Conservation (phyloP, 2,888 invertebrate species). For the Parnassius apollo region DNA sequence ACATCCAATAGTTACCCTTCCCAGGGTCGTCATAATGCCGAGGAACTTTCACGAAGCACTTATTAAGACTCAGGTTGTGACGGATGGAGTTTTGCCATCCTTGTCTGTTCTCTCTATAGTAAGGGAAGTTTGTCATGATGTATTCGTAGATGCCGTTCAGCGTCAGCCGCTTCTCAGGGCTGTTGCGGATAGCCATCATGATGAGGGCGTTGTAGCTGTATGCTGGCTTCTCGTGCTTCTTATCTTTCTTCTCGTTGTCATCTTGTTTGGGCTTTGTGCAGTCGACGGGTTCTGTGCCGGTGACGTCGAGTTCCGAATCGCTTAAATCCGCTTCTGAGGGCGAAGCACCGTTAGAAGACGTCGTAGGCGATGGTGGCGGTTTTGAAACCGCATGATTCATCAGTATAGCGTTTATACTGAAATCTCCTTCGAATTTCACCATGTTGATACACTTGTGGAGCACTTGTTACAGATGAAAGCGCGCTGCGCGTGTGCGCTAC, state of each 20-base stretch:
- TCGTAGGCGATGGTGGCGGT: conserved; percentile 68
- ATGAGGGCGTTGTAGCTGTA: conserved; percentile 99
- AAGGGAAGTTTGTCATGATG: conserved; percentile 99
- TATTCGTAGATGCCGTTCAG: conserved; percentile 99
- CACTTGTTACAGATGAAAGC: conserved; percentile 33
- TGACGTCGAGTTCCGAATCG: conserved; percentile 88
- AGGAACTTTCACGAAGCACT: conserved; percentile 99
- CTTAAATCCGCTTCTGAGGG: conserved; percentile 71
- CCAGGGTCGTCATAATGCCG: conserved; percentile 99
- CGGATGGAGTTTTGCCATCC: conserved; percentile 99
- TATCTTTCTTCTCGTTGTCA: conserved; percentile 65
- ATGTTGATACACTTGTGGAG: conserved; percentile 62
- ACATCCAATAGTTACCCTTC: conserved; percentile 99
- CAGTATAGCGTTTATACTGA: conserved; percentile 90
- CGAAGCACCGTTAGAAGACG: conserved; percentile 63
- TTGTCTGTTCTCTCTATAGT: conserved; percentile 98
- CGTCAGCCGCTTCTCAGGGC: conserved; percentile 95
- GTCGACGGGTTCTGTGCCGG: conserved; percentile 88
- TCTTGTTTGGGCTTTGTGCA: conserved; percentile 80
- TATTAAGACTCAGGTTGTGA: conserved; percentile 98
- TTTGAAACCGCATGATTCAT: conserved; percentile 78
- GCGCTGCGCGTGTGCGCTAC: conserved; percentile 55
- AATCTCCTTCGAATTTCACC: conserved; percentile 85
- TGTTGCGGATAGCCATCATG: conserved; percentile 99
- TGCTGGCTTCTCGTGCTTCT: conserved; percentile 95